Conservation (phyloP, 2,797 vertebrate species). For the Poeciliopsis gracilis region DNA sequence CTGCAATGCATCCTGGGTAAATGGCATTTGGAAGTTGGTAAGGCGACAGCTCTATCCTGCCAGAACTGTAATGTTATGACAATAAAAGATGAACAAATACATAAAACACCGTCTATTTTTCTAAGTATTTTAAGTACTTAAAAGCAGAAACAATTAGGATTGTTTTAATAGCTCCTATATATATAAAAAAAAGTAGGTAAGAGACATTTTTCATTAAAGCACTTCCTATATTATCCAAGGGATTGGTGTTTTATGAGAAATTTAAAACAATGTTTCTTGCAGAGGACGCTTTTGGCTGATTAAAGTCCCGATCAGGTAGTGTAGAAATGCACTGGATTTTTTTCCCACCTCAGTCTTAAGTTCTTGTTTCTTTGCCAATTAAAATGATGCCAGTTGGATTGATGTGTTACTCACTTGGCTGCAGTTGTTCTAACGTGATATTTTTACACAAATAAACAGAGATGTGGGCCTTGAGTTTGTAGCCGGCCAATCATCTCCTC, state of each 20-base stretch:
- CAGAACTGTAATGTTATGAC: conserved; percentile 5
- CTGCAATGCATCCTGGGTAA: no score
- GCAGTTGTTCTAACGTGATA: not conserved
- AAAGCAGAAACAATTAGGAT: not conserved
- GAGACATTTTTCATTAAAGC: not conserved
- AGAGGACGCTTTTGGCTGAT: not conserved
- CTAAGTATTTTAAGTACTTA: not conserved
- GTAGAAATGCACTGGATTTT: not conserved
- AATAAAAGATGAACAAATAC: conserved; percentile 3
- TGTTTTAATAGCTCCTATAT: not conserved
- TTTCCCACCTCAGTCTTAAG: not conserved
- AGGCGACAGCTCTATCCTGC: not conserved
- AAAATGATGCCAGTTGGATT: conserved; percentile 1
- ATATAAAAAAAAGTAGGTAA: not conserved
- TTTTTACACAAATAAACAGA: conserved; percentile 4
- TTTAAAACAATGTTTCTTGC: not conserved
- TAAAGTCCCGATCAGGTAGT: not conserved
- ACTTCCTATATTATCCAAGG: not conserved
- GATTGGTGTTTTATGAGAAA: not conserved
- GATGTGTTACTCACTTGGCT: not conserved
- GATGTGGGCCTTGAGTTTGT: not conserved
- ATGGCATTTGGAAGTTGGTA: no score
- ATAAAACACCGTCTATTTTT: not conserved
- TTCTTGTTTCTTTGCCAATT: not conserved
- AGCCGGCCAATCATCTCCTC: not conserved